Evolutionary conservation across 2,113 vertebrate genomes (phyloP), one percentile per base, ranked within the genome.

Genomic region (Rhizomys pruinosus): DNA sequence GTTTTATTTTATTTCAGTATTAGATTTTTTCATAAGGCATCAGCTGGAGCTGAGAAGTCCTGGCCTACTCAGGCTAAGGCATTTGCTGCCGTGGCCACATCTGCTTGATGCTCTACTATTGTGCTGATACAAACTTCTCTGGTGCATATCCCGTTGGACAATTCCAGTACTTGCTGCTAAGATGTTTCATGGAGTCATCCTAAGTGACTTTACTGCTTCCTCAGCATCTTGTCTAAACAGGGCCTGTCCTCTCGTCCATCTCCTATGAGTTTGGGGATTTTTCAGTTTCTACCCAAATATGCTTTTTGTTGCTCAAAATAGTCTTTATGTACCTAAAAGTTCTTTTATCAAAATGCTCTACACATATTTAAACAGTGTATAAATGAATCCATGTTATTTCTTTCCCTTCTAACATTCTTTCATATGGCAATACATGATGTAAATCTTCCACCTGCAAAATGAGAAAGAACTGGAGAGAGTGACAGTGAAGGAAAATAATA

Each of bases 41-140:
- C 10, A 32, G 1, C 3, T 79, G 23, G 13, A 13, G 2, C 3
- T 71, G 15, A 20, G 29, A 78, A 37, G 34, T 44, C 22, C 29
- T 82, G 17, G 0, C 39, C 77, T 15, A 5, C 25, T 5, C 22
- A 5, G 72, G 32, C 47, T 78, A 84, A 10, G 39, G 22, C 57
- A 25, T 37, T 77, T 44, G 42, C 20, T 7, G 6, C 25, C 66
- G 27, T 52, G 61, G 8, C 3, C 8, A 11, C 19, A 44, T 23
- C 25, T 15, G 15, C 6, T 16, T 4, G 32, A 5, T 20, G 8
- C 23, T 76, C 1, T 68, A 16, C 8, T 72, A 34, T 12, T 59
- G 34, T 4, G 2, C 0, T 34, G 2, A 64, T 2, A 1, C 4
- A 22, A 47, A 1, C 57, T 15, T 42, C 8, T 3, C 37, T 74